Base-by-base conservation (phyloP, 2,113 vertebrate genomes). In the Climacteris rufus region DNA sequence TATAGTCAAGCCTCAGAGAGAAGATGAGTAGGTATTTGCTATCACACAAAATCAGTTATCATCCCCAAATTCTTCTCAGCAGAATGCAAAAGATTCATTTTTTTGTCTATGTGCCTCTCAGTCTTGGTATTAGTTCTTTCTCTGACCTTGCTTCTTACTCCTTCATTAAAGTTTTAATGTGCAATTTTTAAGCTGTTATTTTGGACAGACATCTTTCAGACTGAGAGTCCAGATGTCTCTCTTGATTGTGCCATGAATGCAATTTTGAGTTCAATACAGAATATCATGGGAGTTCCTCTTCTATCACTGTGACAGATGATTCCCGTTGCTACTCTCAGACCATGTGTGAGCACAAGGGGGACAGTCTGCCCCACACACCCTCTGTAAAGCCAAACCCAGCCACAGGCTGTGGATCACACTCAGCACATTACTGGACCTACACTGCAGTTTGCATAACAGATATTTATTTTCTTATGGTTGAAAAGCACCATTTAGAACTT, bases 1-100 rank as follows among this genome's bases (percentile, higher is more conserved):
- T 92, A 81, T 61, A 92, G 95, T 87, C 85, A 96, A 59, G 72
- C 19, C 52, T 83, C 19, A 60, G 44, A 83, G 54, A 95, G 54
- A 94, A 93, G 92, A 78, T 92, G 69, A 71, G 39, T 39, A 86
- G 79, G 47, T 80, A 77, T 83, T 93, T 20, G 5, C 52, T 71
- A 64, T 30, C 44, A 37, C 37, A 77, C 13, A 71, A 78, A 95
- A 90, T 74, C 42, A 63, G 31, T 86, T 86, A 70, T 85, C 87
- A 83, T 68, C n/a, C 33, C 42, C 20, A 75, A 39, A 49, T 71
- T 86, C 39, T 93, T 33, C 56, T 47, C 45, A 90, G 61, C 16
- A 92, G 60, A 78, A 71, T 71, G 74, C 50, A 70, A 80, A 85
- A 87, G 15, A 53, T 10, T 14, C 14, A 18, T 31, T 76, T 66